Percentiles rank a stretch among this genome's conserved stretches.
Conservation (phyloP, 1,140 invertebrate species). For the Nymphalis io region DNA sequence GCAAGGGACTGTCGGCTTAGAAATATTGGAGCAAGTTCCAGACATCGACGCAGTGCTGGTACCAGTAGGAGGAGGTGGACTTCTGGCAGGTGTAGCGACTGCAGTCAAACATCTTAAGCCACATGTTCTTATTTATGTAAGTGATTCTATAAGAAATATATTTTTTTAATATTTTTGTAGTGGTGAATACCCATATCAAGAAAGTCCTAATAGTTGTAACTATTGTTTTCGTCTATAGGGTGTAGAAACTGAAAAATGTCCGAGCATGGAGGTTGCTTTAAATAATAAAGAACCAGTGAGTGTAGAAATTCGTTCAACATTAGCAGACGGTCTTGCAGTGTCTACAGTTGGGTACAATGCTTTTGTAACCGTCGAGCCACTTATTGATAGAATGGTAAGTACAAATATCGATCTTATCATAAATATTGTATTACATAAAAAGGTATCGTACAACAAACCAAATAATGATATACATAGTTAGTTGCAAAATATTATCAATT, state of each 20-base stretch:
- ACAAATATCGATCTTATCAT: neutral
- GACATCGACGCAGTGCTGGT: conserved; percentile 81
- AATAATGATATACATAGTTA: too few relatives aligned
- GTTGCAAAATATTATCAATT: too few relatives aligned
- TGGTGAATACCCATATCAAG: too few relatives aligned
- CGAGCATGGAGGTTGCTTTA: conserved; percentile 90
- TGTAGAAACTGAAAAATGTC: conserved; percentile 94
- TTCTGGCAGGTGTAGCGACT: conserved; percentile 85
- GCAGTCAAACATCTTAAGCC: conserved; percentile 91
- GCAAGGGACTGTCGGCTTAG: conserved; percentile 95
- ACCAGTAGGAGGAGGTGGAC: conserved; percentile 86
- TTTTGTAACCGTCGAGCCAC: conserved; percentile 86
- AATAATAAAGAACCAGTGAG: conserved; percentile 85
- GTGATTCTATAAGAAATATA: conserved; percentile 45
- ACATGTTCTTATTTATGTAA: conserved; percentile 87
- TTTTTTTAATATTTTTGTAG: neutral
- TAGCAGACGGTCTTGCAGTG: conserved; percentile 96
- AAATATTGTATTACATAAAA: too few relatives aligned
- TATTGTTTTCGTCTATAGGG: conserved; percentile 82
- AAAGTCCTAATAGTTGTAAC: neutral
- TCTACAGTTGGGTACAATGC: conserved; percentile 95
- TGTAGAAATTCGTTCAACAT: conserved; percentile 86
- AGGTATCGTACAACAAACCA: neutral
- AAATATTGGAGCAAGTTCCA: conserved; percentile 88
- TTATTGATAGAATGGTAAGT: conserved; percentile 91